phyloP scores from a whole-genome alignment of 2,888 invertebrate genomes.

The Eutolmus rufibarbis region DNA sequence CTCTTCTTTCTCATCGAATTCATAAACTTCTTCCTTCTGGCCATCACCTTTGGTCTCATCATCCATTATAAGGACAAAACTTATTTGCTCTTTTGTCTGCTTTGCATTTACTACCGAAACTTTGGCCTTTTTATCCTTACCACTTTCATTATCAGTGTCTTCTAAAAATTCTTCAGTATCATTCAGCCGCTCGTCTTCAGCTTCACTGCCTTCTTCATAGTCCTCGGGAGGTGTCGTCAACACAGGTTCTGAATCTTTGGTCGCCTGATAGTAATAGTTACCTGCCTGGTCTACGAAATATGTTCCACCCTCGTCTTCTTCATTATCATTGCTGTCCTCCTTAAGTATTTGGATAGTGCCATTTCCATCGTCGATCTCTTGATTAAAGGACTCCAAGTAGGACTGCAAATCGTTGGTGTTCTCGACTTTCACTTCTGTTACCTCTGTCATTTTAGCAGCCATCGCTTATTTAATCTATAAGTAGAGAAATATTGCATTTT shows the following conservation, averaged over 20 bases:
- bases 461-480: not conserved
- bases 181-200: constrained; percentile 29
- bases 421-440: constrained; percentile 50
- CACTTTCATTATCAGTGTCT: constrained; percentile 48
- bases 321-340: constrained; percentile 53
- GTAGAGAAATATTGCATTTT: not conserved
- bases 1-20: constrained; percentile 51
- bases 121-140: constrained; percentile 8
- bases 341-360: constrained; percentile 48
- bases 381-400: constrained; percentile 82
- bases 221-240: constrained; percentile 69
- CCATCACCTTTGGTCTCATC: constrained; percentile 66
- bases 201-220: not conserved
- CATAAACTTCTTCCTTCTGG: constrained; percentile 56
- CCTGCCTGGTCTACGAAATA: constrained; percentile 85
- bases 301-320: constrained; percentile 71
- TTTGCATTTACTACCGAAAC: not conserved
- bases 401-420: constrained; percentile 70
- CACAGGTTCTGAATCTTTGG: constrained; percentile 70
- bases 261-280: constrained; percentile 82
- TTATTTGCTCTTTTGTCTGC: constrained; percentile 45
- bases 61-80: constrained; percentile 85
- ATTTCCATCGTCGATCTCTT: constrained; percentile 68
- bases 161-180: constrained; percentile 41
- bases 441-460: not conserved